A percentile compares a stretch with the other conserved stretches of the same genome.
Evolutionary conservation across 2,113 vertebrate genomes (phyloP).

Genomic region (Microtus pennsylvanicus): DNA sequence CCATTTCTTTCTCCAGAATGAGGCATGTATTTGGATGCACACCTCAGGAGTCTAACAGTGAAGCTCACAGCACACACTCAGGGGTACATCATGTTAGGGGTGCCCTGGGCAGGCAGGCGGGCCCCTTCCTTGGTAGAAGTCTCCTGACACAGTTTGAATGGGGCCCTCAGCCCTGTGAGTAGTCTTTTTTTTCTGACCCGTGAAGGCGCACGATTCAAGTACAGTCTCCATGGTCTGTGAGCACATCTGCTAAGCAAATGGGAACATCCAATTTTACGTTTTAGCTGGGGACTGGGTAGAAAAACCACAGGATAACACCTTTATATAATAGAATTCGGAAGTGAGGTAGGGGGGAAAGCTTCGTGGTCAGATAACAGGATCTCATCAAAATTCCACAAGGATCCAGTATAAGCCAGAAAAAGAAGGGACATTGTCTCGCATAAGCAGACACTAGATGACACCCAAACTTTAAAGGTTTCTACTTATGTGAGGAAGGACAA

Average conservation of each 20-base stretch:
- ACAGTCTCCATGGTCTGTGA: neutral
- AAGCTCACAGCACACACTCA: conserved; percentile 24
- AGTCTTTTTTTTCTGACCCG: neutral
- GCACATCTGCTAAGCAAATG: neutral
- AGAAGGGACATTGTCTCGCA: conserved; percentile 74
- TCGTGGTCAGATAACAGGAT: neutral
- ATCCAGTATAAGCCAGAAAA: neutral
- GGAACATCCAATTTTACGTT: neutral
- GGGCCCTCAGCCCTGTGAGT: neutral
- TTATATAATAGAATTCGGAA: neutral
- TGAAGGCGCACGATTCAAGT: neutral
- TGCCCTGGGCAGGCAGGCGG: neutral
- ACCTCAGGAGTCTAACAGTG: conserved; percentile 48
- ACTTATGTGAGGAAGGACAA: conserved; percentile 70
- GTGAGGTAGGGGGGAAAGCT: neutral
- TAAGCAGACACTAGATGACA: conserved; percentile 82
- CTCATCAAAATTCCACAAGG: neutral
- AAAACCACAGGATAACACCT: neutral
- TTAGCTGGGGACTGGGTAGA: conserved; percentile 36
- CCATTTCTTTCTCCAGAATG: neutral
- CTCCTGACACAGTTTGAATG: neutral
- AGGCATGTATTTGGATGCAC: neutral
- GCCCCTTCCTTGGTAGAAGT: neutral
- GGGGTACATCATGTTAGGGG: neutral
- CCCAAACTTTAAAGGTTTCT: conserved; percentile 80